Conservation (phyloP, 2,888 invertebrate species). For the Torymus tubicola region DNA sequence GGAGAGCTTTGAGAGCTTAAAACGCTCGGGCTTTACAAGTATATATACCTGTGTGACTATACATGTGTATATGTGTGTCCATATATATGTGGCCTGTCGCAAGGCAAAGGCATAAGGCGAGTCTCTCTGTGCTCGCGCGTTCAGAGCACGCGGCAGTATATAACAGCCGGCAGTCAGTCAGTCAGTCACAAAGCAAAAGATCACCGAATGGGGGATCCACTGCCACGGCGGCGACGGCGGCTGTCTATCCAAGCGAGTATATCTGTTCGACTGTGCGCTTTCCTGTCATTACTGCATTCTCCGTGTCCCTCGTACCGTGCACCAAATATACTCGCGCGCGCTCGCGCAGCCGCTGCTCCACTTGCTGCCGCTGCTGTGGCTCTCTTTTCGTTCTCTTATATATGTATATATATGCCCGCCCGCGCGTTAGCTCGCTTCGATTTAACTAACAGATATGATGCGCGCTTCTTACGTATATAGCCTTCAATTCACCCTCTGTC, state of each 20-base stretch:
- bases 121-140: background rate
- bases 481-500: too few species aligned
- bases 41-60: conserved; percentile 1
- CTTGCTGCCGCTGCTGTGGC: background rate
- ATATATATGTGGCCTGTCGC: background rate
- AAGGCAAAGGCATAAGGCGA: conserved; percentile 29
- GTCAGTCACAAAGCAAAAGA: conserved; percentile 68
- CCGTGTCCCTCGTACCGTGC: conserved; percentile 67
- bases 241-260: conserved; percentile 66
- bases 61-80: background rate
- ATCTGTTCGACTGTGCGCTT: conserved; percentile 68
- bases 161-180: conserved; percentile 58
- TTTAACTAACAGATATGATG: background rate
- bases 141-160: conserved; percentile 6
- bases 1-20: conserved; percentile 69
- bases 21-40: conserved; percentile 62
- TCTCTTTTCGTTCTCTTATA: conserved; percentile 49
- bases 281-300: conserved; percentile 71
- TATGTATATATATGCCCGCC: conserved; percentile 46
- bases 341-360: too few species aligned
- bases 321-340: conserved; percentile 63
- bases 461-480: background rate
- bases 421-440: background rate
- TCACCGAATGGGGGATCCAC: conserved; percentile 67
- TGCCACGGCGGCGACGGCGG: conserved; percentile 36